These are phyloP conservation scores for Ceramica pisi DNA, from an alignment of 2,888 invertebrate genomes.

Conservation along the genomic window DNA sequence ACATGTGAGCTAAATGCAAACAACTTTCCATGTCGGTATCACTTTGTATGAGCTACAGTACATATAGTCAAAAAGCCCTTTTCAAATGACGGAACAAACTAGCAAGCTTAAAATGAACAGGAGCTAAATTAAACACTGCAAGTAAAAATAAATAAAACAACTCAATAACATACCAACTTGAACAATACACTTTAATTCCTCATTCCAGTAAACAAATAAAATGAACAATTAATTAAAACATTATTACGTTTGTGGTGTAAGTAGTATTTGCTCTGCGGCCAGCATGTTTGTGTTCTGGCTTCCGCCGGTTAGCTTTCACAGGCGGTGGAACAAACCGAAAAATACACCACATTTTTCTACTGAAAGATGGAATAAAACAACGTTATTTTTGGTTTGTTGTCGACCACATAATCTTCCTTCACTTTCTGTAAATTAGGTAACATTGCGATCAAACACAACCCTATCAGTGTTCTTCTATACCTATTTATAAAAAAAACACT, in stretches of 20 bases:
- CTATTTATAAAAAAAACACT: too few relatives aligned
- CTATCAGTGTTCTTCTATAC: not conserved
- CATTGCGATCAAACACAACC: too few relatives aligned
- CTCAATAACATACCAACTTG: not conserved
- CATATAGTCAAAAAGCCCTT: too few relatives aligned
- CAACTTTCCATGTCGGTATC: too few relatives aligned
- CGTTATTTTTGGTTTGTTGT: not conserved
- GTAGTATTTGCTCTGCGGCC: slow-evolving; percentile 43
- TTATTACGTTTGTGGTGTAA: slow-evolving; percentile 32
- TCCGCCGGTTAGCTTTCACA: slow-evolving; percentile 29
- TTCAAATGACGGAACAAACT: too few relatives aligned
- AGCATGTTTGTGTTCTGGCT: slow-evolving; percentile 42
- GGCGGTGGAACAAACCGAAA: slow-evolving; percentile 2
- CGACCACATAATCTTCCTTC: too few relatives aligned
- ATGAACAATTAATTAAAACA: slow-evolving; percentile 35
- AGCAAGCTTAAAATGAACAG: not conserved
- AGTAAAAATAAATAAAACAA: slow-evolving; percentile 8
- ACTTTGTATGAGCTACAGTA: too few relatives aligned
- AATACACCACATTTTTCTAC: not conserved
- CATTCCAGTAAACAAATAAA: slow-evolving; percentile 17
- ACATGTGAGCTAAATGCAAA: too few relatives aligned
- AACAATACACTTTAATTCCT: slow-evolving; percentile 4
- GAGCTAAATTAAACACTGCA: not conserved
- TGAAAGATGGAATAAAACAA: not conserved
- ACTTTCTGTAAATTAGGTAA: too few relatives aligned